Evolutionary conservation across 2,797 vertebrate species (phyloP).

Genomic region (Crocodylus rhombifer): DNA sequence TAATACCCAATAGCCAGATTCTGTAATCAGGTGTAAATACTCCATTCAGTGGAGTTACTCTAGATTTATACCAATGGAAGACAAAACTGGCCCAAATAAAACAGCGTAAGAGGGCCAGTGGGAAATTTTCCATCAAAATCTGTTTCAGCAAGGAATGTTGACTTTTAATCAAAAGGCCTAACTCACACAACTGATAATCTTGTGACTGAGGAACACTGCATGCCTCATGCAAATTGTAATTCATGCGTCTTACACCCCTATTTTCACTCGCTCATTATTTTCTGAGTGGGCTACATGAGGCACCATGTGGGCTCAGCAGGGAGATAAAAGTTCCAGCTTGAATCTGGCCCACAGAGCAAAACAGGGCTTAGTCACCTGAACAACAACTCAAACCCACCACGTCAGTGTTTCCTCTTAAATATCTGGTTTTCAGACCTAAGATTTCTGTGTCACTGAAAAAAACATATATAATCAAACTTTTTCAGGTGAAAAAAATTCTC

Average conservation of each 20-base stretch:
- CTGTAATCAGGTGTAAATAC: not conserved
- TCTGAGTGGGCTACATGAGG: not conserved
- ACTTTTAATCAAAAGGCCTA: not conserved
- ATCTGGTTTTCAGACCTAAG: not conserved
- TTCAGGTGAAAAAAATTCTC: not conserved
- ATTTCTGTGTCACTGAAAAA: not conserved
- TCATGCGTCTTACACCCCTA: not conserved
- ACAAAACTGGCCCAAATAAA: not conserved
- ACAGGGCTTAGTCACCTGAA: not conserved
- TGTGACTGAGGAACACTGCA: not conserved
- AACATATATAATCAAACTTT: no score
- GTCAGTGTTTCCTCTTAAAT: no score
- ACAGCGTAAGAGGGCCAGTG: not conserved
- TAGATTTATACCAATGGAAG: not conserved
- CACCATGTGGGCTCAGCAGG: not conserved
- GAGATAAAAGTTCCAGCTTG: not conserved
- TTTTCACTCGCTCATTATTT: not conserved
- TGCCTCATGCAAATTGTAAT: rapidly evolving
- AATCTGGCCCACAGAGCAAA: not conserved
- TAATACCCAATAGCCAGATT: not conserved
- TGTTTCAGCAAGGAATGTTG: not conserved
- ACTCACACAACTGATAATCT: not conserved
- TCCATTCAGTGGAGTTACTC: not conserved
- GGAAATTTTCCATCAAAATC: not conserved
- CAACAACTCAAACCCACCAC: not conserved